A percentile compares a stretch with the other conserved stretches of the same genome.
Evolutionary conservation across 2,797 vertebrate genomes (phyloP).

Genomic region (Simalia tracyae): DNA sequence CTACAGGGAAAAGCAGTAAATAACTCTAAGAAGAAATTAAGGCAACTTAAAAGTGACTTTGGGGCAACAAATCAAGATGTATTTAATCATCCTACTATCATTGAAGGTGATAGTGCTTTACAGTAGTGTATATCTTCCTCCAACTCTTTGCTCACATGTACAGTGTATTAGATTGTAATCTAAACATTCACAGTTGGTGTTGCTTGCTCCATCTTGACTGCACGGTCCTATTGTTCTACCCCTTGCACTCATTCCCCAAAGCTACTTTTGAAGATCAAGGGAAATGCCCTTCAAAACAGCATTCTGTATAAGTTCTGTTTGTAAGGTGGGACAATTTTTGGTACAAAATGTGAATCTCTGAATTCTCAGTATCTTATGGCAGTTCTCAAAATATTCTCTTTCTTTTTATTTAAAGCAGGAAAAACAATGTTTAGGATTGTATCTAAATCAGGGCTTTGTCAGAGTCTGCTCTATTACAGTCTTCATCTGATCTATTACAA

Average conservation of each 20-base stretch:
- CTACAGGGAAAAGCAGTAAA: neutral
- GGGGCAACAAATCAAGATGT: neutral
- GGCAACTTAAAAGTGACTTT: neutral
- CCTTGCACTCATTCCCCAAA: neutral
- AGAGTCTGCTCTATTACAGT: too few species aligned
- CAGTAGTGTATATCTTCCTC: neutral
- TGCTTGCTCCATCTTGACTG: neutral
- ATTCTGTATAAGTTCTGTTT: neutral
- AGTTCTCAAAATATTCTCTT: neutral
- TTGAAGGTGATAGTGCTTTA: neutral
- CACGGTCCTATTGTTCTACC: neutral
- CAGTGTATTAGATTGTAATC: neutral
- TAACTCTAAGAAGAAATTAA: neutral
- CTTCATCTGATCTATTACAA: too few species aligned
- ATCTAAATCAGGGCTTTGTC: too few species aligned
- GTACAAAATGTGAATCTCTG: neutral
- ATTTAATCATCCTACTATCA: neutral
- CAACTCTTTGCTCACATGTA: neutral
- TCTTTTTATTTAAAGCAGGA: neutral
- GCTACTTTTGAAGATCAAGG: neutral
- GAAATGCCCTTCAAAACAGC: neutral
- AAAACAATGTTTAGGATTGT: neutral
- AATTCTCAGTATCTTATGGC: neutral
- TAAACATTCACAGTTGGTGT: neutral
- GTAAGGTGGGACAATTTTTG: too few species aligned